These are phyloP conservation scores for Coilia nasus DNA, from an alignment of 2,797 vertebrate genomes.

Conservation along the genomic window DNA sequence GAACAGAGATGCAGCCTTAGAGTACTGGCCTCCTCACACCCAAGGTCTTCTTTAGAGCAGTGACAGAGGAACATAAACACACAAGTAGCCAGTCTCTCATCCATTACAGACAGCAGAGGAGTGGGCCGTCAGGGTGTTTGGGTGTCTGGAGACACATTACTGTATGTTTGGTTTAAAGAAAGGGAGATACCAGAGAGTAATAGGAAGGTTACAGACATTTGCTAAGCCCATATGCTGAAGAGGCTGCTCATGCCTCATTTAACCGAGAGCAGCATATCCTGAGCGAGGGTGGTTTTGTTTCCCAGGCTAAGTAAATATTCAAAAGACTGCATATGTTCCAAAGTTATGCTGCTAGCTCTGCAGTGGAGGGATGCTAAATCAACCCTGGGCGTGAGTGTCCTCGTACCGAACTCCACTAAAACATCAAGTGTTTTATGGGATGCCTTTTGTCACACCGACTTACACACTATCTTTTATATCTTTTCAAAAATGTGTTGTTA, in stretches of 20 bases:
- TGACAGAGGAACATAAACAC: neutral
- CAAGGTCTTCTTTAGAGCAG: conserved; percentile 1
- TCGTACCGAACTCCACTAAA: neutral
- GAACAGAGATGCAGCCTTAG: neutral
- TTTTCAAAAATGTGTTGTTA: neutral
- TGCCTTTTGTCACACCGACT: conserved; percentile 1
- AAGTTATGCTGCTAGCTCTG: neutral
- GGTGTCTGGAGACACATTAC: neutral
- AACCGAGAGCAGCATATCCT: neutral
- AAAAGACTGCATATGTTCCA: neutral
- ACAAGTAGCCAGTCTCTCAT: neutral
- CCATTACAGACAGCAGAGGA: neutral
- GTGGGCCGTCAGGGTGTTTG: neutral
- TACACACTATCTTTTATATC: conserved; percentile 4
- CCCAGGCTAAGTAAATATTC: neutral
- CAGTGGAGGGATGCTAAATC: neutral
- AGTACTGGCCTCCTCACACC: neutral
- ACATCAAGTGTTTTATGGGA: neutral
- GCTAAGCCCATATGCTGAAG: conserved; percentile 9
- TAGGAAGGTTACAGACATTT: neutral
- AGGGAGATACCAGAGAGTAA: neutral
- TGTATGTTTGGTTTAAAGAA: neutral
- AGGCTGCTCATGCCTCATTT: conserved; percentile 11
- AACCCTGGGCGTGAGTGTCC: neutral
- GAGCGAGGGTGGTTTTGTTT: conserved; percentile 11